Evolutionary conservation across 2,888 invertebrate genomes (phyloP), one percentile per base, ranked within the genome.

Genomic region (Eucera pruinosa): DNA sequence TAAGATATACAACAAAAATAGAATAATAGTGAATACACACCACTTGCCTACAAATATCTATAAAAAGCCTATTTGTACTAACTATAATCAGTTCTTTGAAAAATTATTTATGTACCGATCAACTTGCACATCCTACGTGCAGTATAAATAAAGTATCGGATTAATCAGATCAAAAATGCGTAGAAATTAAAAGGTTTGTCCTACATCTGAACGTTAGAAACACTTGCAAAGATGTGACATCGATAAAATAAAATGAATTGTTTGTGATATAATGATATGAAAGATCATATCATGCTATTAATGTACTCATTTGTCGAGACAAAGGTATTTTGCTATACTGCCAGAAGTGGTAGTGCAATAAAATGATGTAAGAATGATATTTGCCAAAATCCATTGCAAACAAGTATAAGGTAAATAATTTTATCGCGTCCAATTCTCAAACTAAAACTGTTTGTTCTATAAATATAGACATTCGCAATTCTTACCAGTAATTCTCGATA

Each of bases 211-310:
- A 11, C 15, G 6, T 11, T 4, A 18, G 11, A 18, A 48, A 47
- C 18, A 48, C 7, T 25, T 15, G 2, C 4, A 15, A 1, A 27
- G 27, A 45, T 52, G 9, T 6, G 5, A 36, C 6, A 5, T 0
- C 13, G 58, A 33, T 6, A 52, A n/a, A 33, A 30, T 5, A 23
- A 27, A 50, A 45, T 13, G 6, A 15, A 39, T n/a, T 33, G 18
- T 58, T 52, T 60, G 23, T 23, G 9, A 18, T 58, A 33, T 27
- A n/a, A 27, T 30, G 72, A 30, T 72, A 47, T 47, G 47, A 9
- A 1, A 27, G 9, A 25, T 30, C 23, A 60, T 71, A 72, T 60
- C 72, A 15, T 9, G 15, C 9, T n/a, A n/a, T n/a, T n/a, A n/a
- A n/a, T 25, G 2, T 13, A 6, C 20, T n/a, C 13, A 45, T 0